These are phyloP conservation scores for Oxygymnocypris stewartii DNA, from an alignment of 2,113 vertebrate genomes.

Conservation along the genomic window DNA sequence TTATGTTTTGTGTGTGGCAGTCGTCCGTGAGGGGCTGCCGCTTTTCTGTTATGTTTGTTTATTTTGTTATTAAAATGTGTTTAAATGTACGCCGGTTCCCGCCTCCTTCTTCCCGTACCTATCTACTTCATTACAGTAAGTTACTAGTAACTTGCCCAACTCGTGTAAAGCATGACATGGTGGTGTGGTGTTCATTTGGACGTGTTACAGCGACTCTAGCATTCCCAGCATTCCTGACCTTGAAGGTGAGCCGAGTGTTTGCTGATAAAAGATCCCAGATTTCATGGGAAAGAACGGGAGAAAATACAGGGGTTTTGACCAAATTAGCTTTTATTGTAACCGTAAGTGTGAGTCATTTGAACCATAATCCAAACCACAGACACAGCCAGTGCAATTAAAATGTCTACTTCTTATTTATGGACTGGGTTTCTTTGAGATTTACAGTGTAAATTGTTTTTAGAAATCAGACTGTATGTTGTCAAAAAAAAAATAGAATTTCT, in stretches of 20 bases:
- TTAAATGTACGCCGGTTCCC: too few species aligned
- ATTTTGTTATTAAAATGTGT: too few species aligned
- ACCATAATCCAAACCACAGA: conserved; percentile 6
- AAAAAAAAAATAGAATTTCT: too few species aligned
- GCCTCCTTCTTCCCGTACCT: too few species aligned
- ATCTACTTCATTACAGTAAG: too few species aligned
- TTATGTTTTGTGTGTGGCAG: too few species aligned
- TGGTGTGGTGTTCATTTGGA: not conserved
- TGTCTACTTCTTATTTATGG: not conserved
- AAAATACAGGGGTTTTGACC: not conserved
- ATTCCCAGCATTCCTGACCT: conserved; percentile 65
- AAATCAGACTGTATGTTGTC: not conserved
- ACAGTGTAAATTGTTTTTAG: not conserved
- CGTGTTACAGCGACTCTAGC: conserved; percentile 33
- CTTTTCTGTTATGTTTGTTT: too few species aligned
- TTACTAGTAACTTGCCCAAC: too few species aligned
- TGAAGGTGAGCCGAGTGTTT: conserved; percentile 54
- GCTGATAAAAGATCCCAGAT: not conserved
- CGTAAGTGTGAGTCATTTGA: not conserved
- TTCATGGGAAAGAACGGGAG: not conserved
- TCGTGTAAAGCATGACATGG: not conserved
- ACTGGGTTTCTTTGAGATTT: not conserved
- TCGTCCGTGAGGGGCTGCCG: too few species aligned
- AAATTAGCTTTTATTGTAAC: not conserved
- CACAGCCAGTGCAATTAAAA: not conserved